A percentile compares a stretch with the other conserved stretches of the same genome.
Conservation (phyloP, 2,888 invertebrate species). For the Pteria penguin region DNA sequence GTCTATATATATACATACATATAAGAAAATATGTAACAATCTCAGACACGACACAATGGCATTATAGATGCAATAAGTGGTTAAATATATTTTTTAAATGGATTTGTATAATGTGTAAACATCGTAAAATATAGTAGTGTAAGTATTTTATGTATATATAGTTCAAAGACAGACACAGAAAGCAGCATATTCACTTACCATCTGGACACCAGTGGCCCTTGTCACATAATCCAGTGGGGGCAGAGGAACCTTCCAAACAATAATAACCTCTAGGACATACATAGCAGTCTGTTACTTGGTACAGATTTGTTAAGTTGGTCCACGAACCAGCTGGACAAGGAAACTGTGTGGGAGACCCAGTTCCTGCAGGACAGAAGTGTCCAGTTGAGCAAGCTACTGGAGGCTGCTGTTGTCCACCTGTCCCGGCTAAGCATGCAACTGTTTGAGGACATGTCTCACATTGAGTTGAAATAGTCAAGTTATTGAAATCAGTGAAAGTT, state of each 20-base stretch:
- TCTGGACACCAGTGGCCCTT: constrained; percentile 76
- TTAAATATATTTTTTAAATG: no score
- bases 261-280: constrained; percentile 73
- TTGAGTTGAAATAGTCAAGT: constrained; percentile 73
- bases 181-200: no score
- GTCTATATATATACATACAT: no score
- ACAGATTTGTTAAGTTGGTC: constrained; percentile 75
- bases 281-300: constrained; percentile 70
- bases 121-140: no score
- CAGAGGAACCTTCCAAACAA: constrained; percentile 71
- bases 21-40: no score
- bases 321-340: constrained; percentile 78
- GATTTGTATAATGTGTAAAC: no score
- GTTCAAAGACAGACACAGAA: no score
- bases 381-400: constrained; percentile 75
- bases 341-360: constrained; percentile 65
- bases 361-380: constrained; percentile 75
- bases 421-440: constrained; percentile 71
- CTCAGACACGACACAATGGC: no score
- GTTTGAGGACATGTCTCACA: constrained; percentile 68
- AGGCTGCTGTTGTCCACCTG: constrained; percentile 75
- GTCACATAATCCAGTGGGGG: constrained; percentile 69
- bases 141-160: no score
- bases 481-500: constrained; percentile 72
- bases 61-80: no score